Base-by-base conservation (phyloP, 2,888 invertebrate genomes). In the Noctua janthe region DNA sequence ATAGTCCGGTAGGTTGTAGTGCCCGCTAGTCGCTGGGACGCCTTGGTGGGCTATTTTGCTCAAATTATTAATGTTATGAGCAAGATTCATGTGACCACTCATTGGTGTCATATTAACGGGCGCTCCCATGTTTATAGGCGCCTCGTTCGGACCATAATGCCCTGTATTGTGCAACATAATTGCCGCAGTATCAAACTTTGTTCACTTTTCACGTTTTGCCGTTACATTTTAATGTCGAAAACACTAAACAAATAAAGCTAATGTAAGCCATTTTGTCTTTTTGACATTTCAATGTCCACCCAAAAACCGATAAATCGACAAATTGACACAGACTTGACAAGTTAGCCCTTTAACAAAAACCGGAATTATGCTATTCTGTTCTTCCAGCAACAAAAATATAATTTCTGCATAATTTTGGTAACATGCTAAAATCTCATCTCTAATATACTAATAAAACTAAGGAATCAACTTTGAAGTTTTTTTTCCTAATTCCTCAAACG, bases 161-260 rank as follows among this genome's bases (percentile, higher is more conserved):
- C 95, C 96, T 80, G 93, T 96, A 86, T 96, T 96, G 88, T 95
- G 96, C 88, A 95, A 93, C 96, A 97, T 97, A 83, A 90, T 91
- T 87, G 87, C 81, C 64, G 75, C 56, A 73, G 56, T 84, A 79
- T 79, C 74, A 77, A 75, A 74, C 78, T 84, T 78, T 80, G 71
- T 74, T 76, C 81, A 82, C 77, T 84, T 80, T 84, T 88, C 87
- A 88, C 86, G 78, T 88, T 89, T 89, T 82, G n/a, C 80, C 81
- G 83, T 88, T 88, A 88, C 86, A 89, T 89, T 87, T 87, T 90
- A 87, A 85, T 82, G 78, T 84, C 83, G 80, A 91, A 91, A 91
- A 89, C 88, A 89, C 86, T 92, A 92, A 91, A 94, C 93, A 94
- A 95, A 95, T 94, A 94, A 90, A 90, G 87, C 85, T 81, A 87